Evolutionary conservation across 2,888 invertebrate genomes (phyloP).

Genomic region (Nasonovia ribisnigri): DNA sequence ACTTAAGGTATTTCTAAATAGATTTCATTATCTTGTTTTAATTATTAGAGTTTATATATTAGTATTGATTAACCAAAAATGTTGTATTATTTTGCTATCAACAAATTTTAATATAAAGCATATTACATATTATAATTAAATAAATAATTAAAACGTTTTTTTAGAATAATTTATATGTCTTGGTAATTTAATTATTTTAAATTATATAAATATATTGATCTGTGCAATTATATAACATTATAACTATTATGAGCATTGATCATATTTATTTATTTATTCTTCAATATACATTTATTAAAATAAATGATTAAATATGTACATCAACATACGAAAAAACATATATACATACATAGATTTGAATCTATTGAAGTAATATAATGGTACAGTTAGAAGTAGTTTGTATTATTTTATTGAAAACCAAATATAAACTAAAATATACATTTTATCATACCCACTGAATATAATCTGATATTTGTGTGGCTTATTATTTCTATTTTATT

Average conservation of each 20-base stretch:
- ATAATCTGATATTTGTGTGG: background rate
- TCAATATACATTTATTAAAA: background rate
- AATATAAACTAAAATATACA: background rate
- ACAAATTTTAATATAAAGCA: background rate
- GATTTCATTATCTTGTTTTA: background rate
- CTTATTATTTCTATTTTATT: background rate
- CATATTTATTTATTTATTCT: background rate
- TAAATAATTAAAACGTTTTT: background rate
- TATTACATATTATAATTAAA: background rate
- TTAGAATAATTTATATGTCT: background rate
- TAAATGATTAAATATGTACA: background rate
- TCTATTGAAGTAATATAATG: background rate
- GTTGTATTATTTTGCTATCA: background rate
- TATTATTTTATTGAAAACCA: background rate
- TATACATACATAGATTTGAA: background rate
- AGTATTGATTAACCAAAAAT: background rate
- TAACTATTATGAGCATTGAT: background rate
- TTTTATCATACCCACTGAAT: background rate
- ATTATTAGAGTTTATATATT: background rate
- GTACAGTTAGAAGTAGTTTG: background rate
- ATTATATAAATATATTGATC: background rate
- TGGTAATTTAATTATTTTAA: background rate
- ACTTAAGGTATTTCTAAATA: background rate
- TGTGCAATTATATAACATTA: background rate
- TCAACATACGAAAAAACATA: too few relatives aligned